phyloP scores from a whole-genome alignment of 2,113 vertebrate genomes.

The Rhineura floridana region DNA sequence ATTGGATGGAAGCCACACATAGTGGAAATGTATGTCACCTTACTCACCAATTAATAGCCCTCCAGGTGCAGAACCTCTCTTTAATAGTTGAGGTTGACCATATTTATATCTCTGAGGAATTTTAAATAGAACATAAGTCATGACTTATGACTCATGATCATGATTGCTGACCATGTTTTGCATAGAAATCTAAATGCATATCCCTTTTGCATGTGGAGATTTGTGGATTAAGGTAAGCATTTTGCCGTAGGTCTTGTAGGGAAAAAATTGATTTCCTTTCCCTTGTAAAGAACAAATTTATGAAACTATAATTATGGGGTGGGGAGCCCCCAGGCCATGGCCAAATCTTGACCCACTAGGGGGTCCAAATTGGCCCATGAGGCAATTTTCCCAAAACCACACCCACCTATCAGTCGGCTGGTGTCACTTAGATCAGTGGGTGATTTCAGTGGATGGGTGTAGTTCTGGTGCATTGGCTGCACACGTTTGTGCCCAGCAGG shows the following conservation, averaged over 20 bases:
- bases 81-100: not conserved
- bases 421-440: too few species aligned
- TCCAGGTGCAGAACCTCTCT: slow-evolving; percentile 24
- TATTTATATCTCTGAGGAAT: not conserved
- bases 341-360: not conserved
- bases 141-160: not conserved
- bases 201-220: not conserved
- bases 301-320: not conserved
- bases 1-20: slow-evolving; percentile 39
- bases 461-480: too few species aligned
- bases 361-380: too few species aligned
- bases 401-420: too few species aligned
- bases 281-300: not conserved
- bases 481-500: too few species aligned
- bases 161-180: not conserved
- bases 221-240: not conserved
- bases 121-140: not conserved
- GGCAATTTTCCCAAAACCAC: too few species aligned
- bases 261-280: not conserved
- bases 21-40: slow-evolving; percentile 45
- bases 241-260: not conserved
- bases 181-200: not conserved
- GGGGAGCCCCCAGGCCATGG: too few species aligned
- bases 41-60: not conserved
- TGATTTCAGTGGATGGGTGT: too few species aligned